Percentiles rank a stretch among this genome's conserved stretches.
These are phyloP conservation scores for Pseudomyrmex concolor DNA, from an alignment of 1,140 invertebrate genomes.

Conservation along the genomic window DNA sequence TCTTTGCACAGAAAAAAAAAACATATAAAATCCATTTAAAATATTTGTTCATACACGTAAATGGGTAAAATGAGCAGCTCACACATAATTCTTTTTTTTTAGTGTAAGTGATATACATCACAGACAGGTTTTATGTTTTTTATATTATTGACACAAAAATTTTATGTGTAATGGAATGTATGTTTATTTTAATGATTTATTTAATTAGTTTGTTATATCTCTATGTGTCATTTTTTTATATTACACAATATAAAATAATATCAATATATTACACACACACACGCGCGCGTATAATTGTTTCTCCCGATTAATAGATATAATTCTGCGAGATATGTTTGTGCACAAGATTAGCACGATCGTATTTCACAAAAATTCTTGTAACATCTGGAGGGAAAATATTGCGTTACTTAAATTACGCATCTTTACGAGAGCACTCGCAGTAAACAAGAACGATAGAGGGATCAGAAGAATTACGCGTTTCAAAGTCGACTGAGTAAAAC, in stretches of 20 bases:
- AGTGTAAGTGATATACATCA: too few species aligned
- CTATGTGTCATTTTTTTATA: too few species aligned
- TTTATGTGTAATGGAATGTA: too few species aligned
- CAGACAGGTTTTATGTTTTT: too few species aligned
- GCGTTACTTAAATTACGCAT: background rate
- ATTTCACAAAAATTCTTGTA: background rate
- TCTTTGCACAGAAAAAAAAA: background rate
- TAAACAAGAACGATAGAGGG: constrained; percentile 20
- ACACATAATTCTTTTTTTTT: background rate
- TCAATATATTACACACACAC: too few species aligned
- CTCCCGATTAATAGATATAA: too few species aligned
- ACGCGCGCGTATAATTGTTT: too few species aligned
- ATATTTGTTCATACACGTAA: background rate
- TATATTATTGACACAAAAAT: too few species aligned
- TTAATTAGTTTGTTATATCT: too few species aligned
- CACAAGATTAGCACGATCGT: background rate
- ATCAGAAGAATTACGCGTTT: constrained; percentile 46
- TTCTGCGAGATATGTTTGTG: too few species aligned
- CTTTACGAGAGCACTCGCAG: background rate
- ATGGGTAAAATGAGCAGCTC: constrained; percentile 1
- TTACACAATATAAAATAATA: too few species aligned
- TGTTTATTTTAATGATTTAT: too few species aligned
- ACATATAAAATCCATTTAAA: background rate
- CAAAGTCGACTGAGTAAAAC: constrained; percentile 30
- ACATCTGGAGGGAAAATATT: background rate